phyloP scores from a whole-genome alignment of 2,113 vertebrate species.

The Nerophis lumbriciformis region DNA sequence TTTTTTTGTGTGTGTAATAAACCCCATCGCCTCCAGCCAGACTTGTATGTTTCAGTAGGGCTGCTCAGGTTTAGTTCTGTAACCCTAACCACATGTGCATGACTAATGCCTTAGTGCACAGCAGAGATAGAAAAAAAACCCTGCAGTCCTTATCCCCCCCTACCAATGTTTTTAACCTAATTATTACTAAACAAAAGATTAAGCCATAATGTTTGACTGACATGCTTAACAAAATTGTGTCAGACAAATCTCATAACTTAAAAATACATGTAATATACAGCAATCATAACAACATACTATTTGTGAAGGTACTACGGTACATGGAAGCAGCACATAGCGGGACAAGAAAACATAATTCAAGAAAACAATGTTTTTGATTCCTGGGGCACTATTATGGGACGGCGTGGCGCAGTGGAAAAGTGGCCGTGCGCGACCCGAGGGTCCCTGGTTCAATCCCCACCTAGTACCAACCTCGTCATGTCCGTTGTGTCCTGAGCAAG shows the following conservation, averaged over 20 bases:
- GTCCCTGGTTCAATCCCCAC: too few relatives aligned
- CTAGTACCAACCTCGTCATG: too few relatives aligned
- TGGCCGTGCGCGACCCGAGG: too few relatives aligned
- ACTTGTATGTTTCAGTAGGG: constrained; percentile 56
- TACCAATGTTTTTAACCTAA: constrained; percentile 50
- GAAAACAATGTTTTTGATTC: too few relatives aligned
- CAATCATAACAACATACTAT: constrained; percentile 54
- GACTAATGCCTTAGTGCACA: constrained; percentile 29
- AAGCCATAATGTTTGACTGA: constrained; percentile 44
- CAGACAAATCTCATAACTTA: neutral
- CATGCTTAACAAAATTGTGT: constrained; percentile 17
- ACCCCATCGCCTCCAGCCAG: constrained; percentile 64
- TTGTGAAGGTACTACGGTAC: too few relatives aligned
- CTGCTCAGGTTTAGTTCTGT: constrained; percentile 43
- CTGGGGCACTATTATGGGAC: too few relatives aligned
- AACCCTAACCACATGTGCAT: constrained; percentile 71
- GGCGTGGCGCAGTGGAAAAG: too few relatives aligned
- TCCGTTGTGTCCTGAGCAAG: too few relatives aligned
- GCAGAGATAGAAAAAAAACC: constrained; percentile 40
- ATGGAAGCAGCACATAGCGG: too few relatives aligned
- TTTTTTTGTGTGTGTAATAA: constrained; percentile 55
- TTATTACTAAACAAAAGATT: constrained; percentile 69
- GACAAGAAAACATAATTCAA: too few relatives aligned
- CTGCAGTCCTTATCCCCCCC: constrained; percentile 46
- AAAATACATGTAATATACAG: constrained; percentile 27